phyloP scores from a whole-genome alignment of 2,113 vertebrate species.

The Xyliphius kryptos region DNA sequence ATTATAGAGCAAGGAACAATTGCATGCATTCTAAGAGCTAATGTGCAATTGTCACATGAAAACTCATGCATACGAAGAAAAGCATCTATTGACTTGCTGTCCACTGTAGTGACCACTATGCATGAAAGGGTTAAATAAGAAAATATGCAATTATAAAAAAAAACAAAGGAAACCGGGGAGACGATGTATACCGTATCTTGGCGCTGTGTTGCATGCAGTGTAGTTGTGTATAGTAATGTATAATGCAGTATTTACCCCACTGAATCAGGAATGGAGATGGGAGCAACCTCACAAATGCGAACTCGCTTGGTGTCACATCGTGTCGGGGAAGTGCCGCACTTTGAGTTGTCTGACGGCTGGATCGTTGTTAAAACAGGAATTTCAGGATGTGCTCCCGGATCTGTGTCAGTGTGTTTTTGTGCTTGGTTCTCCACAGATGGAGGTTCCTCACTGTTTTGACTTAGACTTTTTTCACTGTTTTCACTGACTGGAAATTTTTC shows the following conservation, averaged over 20 bases:
- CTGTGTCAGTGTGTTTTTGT: conserved; percentile 12
- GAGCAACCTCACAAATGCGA: conserved; percentile 56
- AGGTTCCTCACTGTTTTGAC: conserved; percentile 12
- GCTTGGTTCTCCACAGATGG: neutral
- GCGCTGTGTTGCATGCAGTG: neutral
- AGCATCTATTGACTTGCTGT: too few species aligned
- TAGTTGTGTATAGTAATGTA: neutral
- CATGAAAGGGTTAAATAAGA: too few species aligned
- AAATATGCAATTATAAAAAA: too few species aligned
- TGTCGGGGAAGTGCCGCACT: conserved; percentile 11
- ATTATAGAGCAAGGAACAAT: too few species aligned
- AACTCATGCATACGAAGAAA: too few species aligned
- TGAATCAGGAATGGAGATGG: conserved; percentile 8
- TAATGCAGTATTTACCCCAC: conserved; percentile 64
- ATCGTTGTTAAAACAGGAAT: neutral
- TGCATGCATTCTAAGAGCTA: too few species aligned
- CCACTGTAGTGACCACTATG: too few species aligned
- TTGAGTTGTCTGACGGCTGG: conserved; percentile 37
- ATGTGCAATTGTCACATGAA: too few species aligned
- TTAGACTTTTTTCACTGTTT: conserved; percentile 28
- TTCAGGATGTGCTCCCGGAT: conserved; percentile 12
- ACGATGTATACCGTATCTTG: too few species aligned
- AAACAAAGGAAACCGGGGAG: too few species aligned
- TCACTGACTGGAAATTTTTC: conserved; percentile 70
- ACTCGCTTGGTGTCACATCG: conserved; percentile 63